These are phyloP conservation scores for Tetragnatha montana DNA, from an alignment of 2,888 invertebrate genomes.

Conservation along the genomic window DNA sequence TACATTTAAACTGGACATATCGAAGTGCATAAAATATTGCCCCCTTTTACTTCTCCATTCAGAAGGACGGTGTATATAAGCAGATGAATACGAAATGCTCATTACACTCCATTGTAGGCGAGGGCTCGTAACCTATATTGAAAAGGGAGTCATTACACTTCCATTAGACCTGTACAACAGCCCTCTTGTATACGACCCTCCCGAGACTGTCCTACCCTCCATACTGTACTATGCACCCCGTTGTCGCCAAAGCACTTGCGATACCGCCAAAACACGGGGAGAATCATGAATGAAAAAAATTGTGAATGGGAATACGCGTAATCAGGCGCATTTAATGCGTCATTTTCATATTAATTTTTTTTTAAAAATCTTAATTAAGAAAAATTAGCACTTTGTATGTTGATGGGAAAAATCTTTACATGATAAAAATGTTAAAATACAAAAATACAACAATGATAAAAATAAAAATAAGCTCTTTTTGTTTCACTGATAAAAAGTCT, in stretches of 20 bases:
- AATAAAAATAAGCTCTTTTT: no score
- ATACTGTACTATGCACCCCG: background rate
- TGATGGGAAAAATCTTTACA: no score
- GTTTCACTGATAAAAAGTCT: no score
- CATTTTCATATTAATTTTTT: no score
- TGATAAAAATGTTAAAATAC: no score
- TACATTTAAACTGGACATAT: background rate
- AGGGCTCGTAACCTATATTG: constrained; percentile 33
- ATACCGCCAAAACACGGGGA: background rate
- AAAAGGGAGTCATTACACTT: constrained; percentile 57
- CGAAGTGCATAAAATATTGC: background rate
- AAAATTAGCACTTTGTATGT: no score
- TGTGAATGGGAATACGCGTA: no score
- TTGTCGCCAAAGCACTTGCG: background rate
- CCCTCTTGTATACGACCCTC: constrained; percentile 53
- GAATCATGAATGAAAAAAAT: no score
- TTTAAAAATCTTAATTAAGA: no score
- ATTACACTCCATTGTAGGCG: constrained; percentile 48
- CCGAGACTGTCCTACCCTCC: constrained; percentile 8
- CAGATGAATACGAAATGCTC: constrained; percentile 57
- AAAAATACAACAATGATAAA: no score
- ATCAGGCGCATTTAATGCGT: no score
- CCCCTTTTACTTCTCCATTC: background rate
- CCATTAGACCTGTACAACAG: constrained; percentile 57
- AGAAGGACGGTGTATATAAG: background rate